phyloP scores from a whole-genome alignment of 2,888 invertebrate species.

The Synergus itoensis region DNA sequence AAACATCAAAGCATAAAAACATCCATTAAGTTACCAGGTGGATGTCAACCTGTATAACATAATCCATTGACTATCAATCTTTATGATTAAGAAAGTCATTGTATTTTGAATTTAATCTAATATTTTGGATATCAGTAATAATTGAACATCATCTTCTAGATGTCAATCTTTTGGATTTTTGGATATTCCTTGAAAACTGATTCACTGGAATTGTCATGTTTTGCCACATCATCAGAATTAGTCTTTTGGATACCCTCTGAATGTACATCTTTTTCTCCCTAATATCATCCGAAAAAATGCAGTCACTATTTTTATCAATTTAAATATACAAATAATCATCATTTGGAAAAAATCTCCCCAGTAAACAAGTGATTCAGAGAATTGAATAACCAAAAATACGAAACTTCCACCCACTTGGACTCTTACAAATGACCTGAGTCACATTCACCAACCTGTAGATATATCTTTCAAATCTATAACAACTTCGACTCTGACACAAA shows the following conservation, averaged over 20 bases:
- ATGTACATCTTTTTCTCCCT: neutral
- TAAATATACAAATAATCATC: neutral
- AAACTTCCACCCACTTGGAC: slow-evolving; percentile 18
- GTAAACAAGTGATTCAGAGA: slow-evolving; percentile 10
- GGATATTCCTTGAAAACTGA: neutral
- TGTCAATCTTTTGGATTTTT: neutral
- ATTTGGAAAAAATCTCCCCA: neutral
- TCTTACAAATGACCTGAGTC: slow-evolving; percentile 29
- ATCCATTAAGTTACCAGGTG: neutral
- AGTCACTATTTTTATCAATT: neutral
- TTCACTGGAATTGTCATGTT: neutral
- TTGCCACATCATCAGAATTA: neutral
- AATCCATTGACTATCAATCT: too few relatives aligned
- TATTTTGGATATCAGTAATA: neutral
- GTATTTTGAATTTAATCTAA: too few relatives aligned
- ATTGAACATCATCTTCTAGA: neutral
- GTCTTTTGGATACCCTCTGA: neutral
- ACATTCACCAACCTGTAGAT: slow-evolving; percentile 5
- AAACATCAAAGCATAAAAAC: neutral
- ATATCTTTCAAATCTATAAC: slow-evolving; percentile 15
- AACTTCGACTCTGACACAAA: neutral
- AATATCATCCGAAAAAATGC: neutral
- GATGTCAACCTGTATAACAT: too few relatives aligned
- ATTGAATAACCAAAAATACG: slow-evolving; percentile 5
- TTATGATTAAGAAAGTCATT: too few relatives aligned